Base-by-base conservation (phyloP, 2,888 invertebrate species). In the Ernsta delagoae region DNA sequence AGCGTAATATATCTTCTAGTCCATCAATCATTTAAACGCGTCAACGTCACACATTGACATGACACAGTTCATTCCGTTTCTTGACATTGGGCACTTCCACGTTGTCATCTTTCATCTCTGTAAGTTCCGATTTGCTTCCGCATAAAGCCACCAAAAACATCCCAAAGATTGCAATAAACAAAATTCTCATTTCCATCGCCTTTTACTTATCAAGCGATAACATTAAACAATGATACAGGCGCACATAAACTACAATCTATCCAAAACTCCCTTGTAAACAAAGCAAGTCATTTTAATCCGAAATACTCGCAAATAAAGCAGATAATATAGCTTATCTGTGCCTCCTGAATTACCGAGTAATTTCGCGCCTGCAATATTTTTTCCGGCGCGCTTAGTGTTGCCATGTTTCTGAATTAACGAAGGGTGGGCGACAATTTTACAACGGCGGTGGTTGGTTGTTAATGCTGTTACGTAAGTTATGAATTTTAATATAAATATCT, bases 381-480 rank as follows among this genome's bases (percentile, higher is more conserved):
- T 63, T 59, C 69, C 69, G 45, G 56, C 34, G 6, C 60, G 54
- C 56, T 57, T 57, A 54, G 69, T 68, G 68, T 59, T 59, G 69
- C 69, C 63, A 69, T 63, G 63, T 59, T 69, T 63, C 69, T 63
- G 69, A 69, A 63, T 69, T 69, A 69, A 59, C 59, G 56, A 36
- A 59, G 53, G 53, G 62, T 50, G 69, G 24, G 63, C 41, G 69
- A 63, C 57, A 63, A 69, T 69, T 63, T 69, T 63, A 62, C 48
- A 62, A 53, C 34, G 24, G 24, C 50, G 50, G 8, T n/a, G 60
- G 43, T 67, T 67, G 56, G 50, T 60, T 43, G 53, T 1, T 7
- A 24, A 24, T 39, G 7, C 39, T 39, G 39, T 56, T 59, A 50
- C 16, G 6, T 50, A 53, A 24, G 24, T 53, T 53, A 53, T 53